Evolutionary conservation across 1,140 invertebrate genomes (phyloP).

Genomic region (Aplysia californica): DNA sequence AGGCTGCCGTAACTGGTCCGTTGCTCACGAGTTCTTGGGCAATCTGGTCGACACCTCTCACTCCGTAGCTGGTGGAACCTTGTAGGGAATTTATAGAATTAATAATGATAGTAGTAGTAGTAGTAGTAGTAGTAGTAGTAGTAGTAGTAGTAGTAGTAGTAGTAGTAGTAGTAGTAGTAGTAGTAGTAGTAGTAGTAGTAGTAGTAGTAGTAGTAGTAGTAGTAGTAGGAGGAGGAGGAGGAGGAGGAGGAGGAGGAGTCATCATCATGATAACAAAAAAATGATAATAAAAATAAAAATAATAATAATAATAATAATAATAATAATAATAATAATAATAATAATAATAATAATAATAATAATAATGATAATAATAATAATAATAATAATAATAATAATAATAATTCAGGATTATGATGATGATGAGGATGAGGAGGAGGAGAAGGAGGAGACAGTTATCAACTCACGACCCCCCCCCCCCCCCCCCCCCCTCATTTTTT

Average conservation of each 20-base stretch:
- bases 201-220: constrained; percentile 15
- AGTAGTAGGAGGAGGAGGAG: too few species aligned
- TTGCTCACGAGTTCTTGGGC: constrained; percentile 86
- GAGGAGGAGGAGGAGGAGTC: not conserved
- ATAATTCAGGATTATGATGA: not conserved
- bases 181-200: constrained; percentile 22
- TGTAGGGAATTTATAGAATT: too few species aligned
- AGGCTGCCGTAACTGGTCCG: constrained; percentile 91
- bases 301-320: not conserved
- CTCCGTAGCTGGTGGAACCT: constrained; percentile 78
- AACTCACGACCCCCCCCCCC: too few species aligned
- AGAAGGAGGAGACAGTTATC: not conserved
- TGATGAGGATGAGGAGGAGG: not conserved
- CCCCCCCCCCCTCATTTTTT: too few species aligned
- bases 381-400: not conserved
- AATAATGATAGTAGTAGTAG: constrained; percentile 7
- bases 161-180: constrained; percentile 19
- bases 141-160: constrained; percentile 14
- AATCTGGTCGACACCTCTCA: constrained; percentile 77
- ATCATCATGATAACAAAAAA: not conserved
- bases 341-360: constrained; percentile 6
- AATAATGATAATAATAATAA: not conserved
- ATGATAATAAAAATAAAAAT: not conserved
- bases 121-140: constrained; percentile 22
- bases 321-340: too few species aligned